These are phyloP conservation scores for Trematocara macrostoma DNA, from an alignment of 2,113 vertebrate genomes.

Conservation along the genomic window DNA sequence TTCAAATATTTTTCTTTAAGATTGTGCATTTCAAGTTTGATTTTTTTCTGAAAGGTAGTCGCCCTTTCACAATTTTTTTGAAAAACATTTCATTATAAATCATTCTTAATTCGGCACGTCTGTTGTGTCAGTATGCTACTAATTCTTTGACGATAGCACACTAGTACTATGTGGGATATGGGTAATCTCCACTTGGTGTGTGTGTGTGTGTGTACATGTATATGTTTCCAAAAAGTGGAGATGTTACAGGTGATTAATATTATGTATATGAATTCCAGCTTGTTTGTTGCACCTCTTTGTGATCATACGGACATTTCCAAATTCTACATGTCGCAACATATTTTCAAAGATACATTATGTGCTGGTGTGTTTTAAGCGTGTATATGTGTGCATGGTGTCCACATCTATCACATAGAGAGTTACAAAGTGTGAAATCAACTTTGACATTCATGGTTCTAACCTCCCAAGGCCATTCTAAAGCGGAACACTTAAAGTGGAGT, in stretches of 20 bases:
- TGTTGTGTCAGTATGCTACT: background rate
- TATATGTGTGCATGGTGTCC: background rate
- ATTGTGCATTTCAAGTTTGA: background rate
- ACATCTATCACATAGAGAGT: slow-evolving; percentile 48
- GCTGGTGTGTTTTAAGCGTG: background rate
- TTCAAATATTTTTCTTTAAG: background rate
- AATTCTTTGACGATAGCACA: background rate
- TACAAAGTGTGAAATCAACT: slow-evolving; percentile 66
- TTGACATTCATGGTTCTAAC: slow-evolving; percentile 66
- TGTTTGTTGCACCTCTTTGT: background rate
- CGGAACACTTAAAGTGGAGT: slow-evolving; percentile 52
- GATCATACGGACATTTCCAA: background rate
- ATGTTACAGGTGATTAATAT: background rate
- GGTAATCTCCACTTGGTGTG: background rate
- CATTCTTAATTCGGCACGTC: background rate
- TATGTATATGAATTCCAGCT: background rate
- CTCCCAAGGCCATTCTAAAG: slow-evolving; percentile 60
- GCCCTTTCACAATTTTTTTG: background rate
- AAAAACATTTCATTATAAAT: background rate
- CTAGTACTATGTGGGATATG: background rate
- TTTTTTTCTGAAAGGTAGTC: background rate
- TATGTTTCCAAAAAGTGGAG: background rate
- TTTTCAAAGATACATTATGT: background rate
- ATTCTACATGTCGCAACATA: background rate
- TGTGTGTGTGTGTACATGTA: background rate